A percentile compares a stretch with the other conserved stretches of the same genome.
Conservation (phyloP, 92 coral and sea anemone species). For the Phymanthus crucifer region DNA sequence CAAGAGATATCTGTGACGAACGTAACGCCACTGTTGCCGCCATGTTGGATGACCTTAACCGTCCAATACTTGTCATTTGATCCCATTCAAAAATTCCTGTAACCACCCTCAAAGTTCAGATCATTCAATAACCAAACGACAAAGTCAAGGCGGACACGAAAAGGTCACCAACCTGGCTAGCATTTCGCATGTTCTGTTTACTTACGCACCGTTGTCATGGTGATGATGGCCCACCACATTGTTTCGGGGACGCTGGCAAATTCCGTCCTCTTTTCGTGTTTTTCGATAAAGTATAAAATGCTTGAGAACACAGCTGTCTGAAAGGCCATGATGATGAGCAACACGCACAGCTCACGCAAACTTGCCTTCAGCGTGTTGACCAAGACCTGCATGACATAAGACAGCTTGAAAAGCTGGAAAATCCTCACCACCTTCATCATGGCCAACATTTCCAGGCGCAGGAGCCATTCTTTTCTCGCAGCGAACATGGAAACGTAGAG, state of each 20-base stretch:
- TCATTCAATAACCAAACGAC: too few species aligned
- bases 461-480: slow-evolving; percentile 42
- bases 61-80: not conserved
- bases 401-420: slow-evolving; percentile 86
- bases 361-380: slow-evolving; percentile 93
- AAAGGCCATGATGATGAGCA: slow-evolving; percentile 84
- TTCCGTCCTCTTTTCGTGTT: slow-evolving; percentile 65
- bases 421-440: slow-evolving; percentile 84
- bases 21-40: not conserved
- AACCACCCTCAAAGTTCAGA: too few species aligned
- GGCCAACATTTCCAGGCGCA: slow-evolving; percentile 79
- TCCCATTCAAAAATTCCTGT: too few species aligned
- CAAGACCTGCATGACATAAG: slow-evolving; percentile 95
- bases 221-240: slow-evolving; percentile 99
- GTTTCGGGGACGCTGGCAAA: slow-evolving; percentile 85
- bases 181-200: too few species aligned
- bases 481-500: slow-evolving; percentile 68
- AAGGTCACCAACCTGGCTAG: not conserved
- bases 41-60: not conserved
- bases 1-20: too few species aligned
- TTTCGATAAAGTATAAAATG: slow-evolving; percentile 85
- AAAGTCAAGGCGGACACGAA: not conserved
- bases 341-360: slow-evolving; percentile 77
- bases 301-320: slow-evolving; percentile 90
- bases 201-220: slow-evolving; percentile 96